A percentile compares a stretch with the other conserved stretches of the same genome.
Conservation (phyloP, 2,888 invertebrate genomes). For the Argyresthia goedartella region DNA sequence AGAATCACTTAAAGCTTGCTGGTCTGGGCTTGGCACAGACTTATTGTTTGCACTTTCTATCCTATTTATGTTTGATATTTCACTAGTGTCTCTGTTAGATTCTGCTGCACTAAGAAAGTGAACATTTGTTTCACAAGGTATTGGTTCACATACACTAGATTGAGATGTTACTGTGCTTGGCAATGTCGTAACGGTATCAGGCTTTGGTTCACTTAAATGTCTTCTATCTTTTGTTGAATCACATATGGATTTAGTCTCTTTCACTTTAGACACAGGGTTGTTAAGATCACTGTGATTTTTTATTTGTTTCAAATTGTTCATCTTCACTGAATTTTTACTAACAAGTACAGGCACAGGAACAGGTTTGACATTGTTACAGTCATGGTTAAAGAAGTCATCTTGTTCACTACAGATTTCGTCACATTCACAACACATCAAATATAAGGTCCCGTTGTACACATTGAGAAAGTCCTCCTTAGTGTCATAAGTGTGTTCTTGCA, state of each 20-base stretch:
- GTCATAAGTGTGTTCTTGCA: conserved; percentile 77
- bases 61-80: no score
- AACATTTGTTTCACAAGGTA: no score
- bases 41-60: conserved; percentile 31
- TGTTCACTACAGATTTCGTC: conserved; percentile 82
- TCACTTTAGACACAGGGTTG: conserved; percentile 40
- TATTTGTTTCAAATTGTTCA: conserved; percentile 36
- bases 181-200: conserved; percentile 30
- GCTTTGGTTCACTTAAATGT: conserved; percentile 33
- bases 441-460: conserved; percentile 76
- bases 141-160: conserved; percentile 12
- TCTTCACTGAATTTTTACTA: conserved; percentile 51
- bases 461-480: conserved; percentile 77
- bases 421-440: conserved; percentile 85
- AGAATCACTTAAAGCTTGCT: conserved; percentile 21
- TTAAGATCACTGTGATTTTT: conserved; percentile 33
- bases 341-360: conserved; percentile 63
- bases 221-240: conserved; percentile 28
- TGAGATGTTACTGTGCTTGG: conserved; percentile 26
- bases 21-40: conserved; percentile 25
- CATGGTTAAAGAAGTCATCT: conserved; percentile 82
- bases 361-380: conserved; percentile 70
- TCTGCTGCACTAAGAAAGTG: no score
- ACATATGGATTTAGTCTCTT: conserved; percentile 27
- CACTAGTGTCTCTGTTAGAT: no score